These are phyloP conservation scores for Antheraea pernyi DNA, from an alignment of 1,140 invertebrate species.

Conservation along the genomic window DNA sequence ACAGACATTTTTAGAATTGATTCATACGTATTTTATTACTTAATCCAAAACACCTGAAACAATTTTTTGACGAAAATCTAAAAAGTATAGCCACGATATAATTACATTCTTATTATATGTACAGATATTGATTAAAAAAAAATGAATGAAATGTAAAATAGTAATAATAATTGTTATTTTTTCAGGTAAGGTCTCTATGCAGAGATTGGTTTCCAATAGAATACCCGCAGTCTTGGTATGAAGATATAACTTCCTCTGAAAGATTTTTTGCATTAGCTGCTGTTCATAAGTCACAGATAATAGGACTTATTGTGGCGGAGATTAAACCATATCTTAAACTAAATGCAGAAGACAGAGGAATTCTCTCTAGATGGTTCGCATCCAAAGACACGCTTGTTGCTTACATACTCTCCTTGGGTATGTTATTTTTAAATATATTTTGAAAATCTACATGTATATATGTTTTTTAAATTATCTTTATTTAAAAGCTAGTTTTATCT, in stretches of 20 bases:
- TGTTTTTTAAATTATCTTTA: no score
- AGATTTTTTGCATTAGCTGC: constrained; percentile 96
- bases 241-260: constrained; percentile 92
- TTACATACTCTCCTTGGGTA: constrained; percentile 96
- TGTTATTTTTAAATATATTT: not conserved
- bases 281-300: constrained; percentile 91
- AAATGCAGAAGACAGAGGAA: constrained; percentile 93
- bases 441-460: no score
- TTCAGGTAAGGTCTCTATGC: constrained; percentile 84
- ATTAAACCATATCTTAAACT: constrained; percentile 93
- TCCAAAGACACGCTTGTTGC: constrained; percentile 89
- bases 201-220: constrained; percentile 93
- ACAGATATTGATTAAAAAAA: no score
- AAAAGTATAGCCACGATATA: no score
- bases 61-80: no score
- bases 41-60: no score
- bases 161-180: constrained; percentile 5
- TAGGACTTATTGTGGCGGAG: constrained; percentile 96
- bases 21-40: no score
- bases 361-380: constrained; percentile 90
- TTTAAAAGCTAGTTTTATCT: no score
- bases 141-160: not conserved
- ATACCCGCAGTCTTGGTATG: constrained; percentile 97
- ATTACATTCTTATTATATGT: no score
- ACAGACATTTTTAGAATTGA: no score